Percentiles rank a stretch among this genome's conserved stretches.
Evolutionary conservation across 2,888 invertebrate species (phyloP).

Genomic region (Panopea generosa): DNA sequence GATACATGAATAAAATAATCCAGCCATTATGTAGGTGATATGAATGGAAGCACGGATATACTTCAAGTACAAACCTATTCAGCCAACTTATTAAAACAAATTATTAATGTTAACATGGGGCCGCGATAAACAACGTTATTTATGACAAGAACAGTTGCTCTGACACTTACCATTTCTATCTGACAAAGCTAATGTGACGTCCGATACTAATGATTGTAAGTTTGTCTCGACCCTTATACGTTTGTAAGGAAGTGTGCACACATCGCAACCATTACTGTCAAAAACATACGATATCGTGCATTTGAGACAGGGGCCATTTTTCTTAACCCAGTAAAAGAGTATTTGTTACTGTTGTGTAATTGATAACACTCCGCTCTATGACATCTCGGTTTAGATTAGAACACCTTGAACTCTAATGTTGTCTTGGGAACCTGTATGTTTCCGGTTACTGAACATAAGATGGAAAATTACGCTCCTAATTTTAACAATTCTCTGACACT

Average conservation of each 20-base stretch:
- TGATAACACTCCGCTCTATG: no score
- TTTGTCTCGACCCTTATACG: constrained; percentile 15
- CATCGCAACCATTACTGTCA: constrained; percentile 35
- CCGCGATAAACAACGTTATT: constrained; percentile 11
- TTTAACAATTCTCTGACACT: no score
- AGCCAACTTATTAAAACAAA: neutral
- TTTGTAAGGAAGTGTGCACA: constrained; percentile 18
- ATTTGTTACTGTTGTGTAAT: no score
- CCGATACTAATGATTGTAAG: constrained; percentile 23
- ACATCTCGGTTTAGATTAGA: no score
- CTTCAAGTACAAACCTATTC: no score
- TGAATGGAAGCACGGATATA: no score
- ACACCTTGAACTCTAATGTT: no score
- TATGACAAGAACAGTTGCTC: constrained; percentile 10
- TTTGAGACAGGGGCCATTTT: constrained; percentile 30
- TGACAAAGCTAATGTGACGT: constrained; percentile 33
- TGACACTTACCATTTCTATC: constrained; percentile 25
- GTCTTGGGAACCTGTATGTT: no score
- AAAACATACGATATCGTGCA: constrained; percentile 24
- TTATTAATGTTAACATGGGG: neutral
- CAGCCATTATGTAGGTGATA: no score
- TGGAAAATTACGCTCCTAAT: no score
- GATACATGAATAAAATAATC: no score
- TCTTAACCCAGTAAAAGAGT: neutral
- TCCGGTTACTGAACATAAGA: no score